Base-by-base conservation (phyloP, 2,888 invertebrate genomes). In the Erebia palarica region DNA sequence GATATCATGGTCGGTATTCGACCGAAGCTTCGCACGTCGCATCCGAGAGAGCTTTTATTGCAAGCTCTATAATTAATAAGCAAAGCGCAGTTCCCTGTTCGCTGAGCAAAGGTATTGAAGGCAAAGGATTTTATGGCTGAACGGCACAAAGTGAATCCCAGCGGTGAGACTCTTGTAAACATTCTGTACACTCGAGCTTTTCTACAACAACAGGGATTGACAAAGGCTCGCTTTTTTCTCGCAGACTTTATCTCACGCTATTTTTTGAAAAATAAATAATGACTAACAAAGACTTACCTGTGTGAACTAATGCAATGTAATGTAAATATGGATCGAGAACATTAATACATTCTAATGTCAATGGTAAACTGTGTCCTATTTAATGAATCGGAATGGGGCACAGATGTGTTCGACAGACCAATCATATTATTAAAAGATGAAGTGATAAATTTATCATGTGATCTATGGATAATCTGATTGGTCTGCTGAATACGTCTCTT, bases 51-150 rank as follows among this genome's bases (percentile, higher is more conserved):
- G 57, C 42, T 16, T 44, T 9, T 11, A 11, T 65, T 65, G 11
- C 65, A 59, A 53, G 18, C 58, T 61, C 49, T 55, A 51, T 73
- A 73, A 73, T 73, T 73, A 70, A 73, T 70, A 73, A 67, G 59
- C 53, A 65, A 57, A 58, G 63, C 53, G 70, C 36, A 70, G 57
- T 58, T 59, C 58, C 58, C 64, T 21, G 67, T 65, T 70, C 58
- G 55, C 21, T 70, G 64, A 53, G 59, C 70, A 65, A 67, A 73
- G 73, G 66, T 63, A 47, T 57, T 14, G 66, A 57, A 57, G 51
- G 58, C 21, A 47, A 68, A 67, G 51, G 67, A 70, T 73, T 73
- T 68, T 55, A 67, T 73, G 66, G 57, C 21, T 57, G 21, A 58
- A 47, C 57, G 66, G 47, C 42, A 66, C 66, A 66, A 58, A 66